Evolutionary conservation across 2,113 vertebrate species (phyloP).

Genomic region (Equus przewalskii): DNA sequence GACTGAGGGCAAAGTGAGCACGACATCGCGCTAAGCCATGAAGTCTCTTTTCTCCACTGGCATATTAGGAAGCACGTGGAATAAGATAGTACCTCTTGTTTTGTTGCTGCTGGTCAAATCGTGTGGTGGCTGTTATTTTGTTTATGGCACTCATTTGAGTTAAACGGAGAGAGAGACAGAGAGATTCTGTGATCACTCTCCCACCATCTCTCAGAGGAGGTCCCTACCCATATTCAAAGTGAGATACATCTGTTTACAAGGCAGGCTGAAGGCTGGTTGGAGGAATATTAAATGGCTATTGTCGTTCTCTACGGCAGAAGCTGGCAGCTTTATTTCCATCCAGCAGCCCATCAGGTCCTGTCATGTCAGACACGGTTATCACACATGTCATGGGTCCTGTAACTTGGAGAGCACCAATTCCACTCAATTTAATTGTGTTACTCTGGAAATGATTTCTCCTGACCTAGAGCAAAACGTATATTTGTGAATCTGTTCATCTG

Average conservation of each 20-base stretch:
- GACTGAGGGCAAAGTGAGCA: neutral
- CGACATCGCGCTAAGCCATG: accelerated
- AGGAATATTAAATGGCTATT: constrained; percentile 74
- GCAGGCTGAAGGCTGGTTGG: neutral
- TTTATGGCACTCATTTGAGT: neutral
- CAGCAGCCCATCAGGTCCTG: constrained; percentile 76
- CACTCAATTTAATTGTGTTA: constrained; percentile 85
- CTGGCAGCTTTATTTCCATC: constrained; percentile 82
- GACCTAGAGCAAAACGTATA: constrained; percentile 68
- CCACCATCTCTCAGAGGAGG: neutral
- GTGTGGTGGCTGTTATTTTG: neutral
- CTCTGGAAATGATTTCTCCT: constrained; percentile 83
- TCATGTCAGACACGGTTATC: constrained; percentile 83
- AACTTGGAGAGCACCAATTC: constrained; percentile 84
- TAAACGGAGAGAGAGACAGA: neutral
- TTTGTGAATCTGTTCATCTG: constrained; percentile 72
- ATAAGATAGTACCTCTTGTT: neutral
- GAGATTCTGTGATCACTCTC: neutral
- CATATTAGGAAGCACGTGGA: neutral
- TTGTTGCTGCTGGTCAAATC: neutral
- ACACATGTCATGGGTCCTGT: constrained; percentile 79
- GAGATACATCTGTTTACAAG: neutral
- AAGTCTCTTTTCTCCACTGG: neutral
- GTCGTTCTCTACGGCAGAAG: constrained; percentile 72
- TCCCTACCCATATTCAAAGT: neutral